Conservation (phyloP, 2,113 vertebrate genomes). For the Chiloscyllium plagiosum region DNA sequence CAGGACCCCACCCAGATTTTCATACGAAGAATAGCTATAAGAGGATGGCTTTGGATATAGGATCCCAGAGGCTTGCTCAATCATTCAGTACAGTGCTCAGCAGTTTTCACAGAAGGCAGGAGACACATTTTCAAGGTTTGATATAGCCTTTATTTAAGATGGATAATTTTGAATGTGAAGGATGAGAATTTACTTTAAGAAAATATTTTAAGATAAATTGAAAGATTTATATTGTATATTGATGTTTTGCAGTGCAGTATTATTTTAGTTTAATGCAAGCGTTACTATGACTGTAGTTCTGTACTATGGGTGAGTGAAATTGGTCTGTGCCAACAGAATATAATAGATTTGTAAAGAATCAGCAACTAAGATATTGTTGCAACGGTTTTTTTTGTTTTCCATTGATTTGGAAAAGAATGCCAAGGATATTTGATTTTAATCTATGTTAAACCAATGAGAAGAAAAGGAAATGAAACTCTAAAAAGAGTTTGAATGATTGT, state of each 20-base stretch:
- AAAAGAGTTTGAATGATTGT: too few relatives aligned
- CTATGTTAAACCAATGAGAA: too few relatives aligned
- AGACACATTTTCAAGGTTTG: background rate
- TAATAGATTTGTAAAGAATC: too few relatives aligned
- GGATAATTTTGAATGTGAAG: background rate
- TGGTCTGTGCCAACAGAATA: too few relatives aligned
- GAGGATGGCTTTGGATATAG: background rate
- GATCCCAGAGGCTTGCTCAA: too few relatives aligned
- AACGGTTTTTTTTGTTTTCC: too few relatives aligned
- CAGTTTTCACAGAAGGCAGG: background rate
- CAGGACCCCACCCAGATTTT: background rate
- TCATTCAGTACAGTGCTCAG: background rate
- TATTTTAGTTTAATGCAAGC: background rate
- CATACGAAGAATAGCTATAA: background rate
- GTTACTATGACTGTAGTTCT: background rate
- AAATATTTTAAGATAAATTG: background rate
- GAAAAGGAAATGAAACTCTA: too few relatives aligned
- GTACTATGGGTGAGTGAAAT: too few relatives aligned
- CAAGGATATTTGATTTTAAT: too few relatives aligned
- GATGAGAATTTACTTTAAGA: too few relatives aligned
- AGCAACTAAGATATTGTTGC: too few relatives aligned
- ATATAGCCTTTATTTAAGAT: background rate
- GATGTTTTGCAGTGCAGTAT: background rate
- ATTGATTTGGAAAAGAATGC: too few relatives aligned
- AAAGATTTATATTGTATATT: background rate